Evolutionary conservation across 2,888 invertebrate species (phyloP).

Genomic region (Acronicta leporina): DNA sequence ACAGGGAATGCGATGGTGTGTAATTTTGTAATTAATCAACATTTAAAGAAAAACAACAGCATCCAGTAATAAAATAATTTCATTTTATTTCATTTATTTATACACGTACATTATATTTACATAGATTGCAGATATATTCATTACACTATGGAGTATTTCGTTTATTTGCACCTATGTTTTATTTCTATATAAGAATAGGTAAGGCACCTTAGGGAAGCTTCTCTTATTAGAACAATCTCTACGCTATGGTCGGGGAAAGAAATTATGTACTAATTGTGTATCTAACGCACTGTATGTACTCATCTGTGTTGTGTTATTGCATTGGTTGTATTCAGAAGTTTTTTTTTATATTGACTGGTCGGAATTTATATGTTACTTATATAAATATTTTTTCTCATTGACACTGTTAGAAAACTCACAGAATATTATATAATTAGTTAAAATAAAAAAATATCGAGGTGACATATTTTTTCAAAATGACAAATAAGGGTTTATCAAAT

Average conservation of each 20-base stretch:
- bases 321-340: slow-evolving; percentile 18
- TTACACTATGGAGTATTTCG: slow-evolving; percentile 82
- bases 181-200: slow-evolving; percentile 65
- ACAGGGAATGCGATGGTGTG: too few species aligned
- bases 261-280: slow-evolving; percentile 17
- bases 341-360: too few species aligned
- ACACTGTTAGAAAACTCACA: too few species aligned
- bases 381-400: too few species aligned
- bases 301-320: slow-evolving; percentile 22
- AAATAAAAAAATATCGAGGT: too few species aligned
- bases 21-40: too few species aligned
- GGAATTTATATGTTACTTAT: too few species aligned
- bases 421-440: too few species aligned
- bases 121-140: slow-evolving; percentile 77
- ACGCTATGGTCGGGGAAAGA: slow-evolving; percentile 60
- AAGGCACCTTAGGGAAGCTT: slow-evolving; percentile 85
- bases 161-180: slow-evolving; percentile 79
- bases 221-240: slow-evolving; percentile 61
- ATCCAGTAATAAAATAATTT: slow-evolving; percentile 87
- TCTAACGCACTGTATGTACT: slow-evolving; percentile 37
- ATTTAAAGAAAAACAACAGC: slow-evolving; percentile 48
- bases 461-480: too few species aligned
- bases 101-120: slow-evolving; percentile 84
- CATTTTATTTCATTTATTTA: slow-evolving; percentile 80
- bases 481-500: too few species aligned